Conservation (phyloP, 2,797 vertebrate genomes). For the Ctenosaura bakeri region DNA sequence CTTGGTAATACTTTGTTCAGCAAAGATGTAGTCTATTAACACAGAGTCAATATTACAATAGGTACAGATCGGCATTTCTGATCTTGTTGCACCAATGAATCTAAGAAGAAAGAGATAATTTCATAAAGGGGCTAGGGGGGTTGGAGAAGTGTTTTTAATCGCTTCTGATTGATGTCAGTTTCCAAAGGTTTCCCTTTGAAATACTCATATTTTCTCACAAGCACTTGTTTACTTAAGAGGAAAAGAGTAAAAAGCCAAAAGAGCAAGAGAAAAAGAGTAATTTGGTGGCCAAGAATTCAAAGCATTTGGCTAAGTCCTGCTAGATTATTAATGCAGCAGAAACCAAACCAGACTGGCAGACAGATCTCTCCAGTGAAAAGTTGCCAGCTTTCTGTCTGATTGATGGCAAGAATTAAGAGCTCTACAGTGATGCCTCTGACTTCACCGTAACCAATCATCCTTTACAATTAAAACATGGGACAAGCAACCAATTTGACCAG, state of each 20-base stretch:
- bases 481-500: background rate
- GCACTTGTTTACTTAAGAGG: background rate
- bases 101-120: constrained; percentile 23
- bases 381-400: background rate
- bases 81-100: constrained; percentile 30
- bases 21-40: constrained; percentile 23
- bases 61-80: constrained; percentile 28
- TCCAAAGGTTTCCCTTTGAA: constrained; percentile 45
- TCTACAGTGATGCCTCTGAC: background rate
- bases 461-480: background rate
- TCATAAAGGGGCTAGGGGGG: background rate
- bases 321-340: background rate
- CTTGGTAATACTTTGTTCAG: constrained; percentile 14
- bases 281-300: background rate
- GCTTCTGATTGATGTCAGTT: constrained; percentile 35
- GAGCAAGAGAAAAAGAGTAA: background rate
- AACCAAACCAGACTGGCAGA: background rate
- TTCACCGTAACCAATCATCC: background rate
- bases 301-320: background rate
- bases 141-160: constrained; percentile 23
- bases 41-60: constrained; percentile 53
- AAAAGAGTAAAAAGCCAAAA: background rate
- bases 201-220: constrained; percentile 51
- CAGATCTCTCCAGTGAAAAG: background rate
- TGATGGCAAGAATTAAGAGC: background rate